Evolutionary conservation across 2,797 vertebrate species (phyloP).

Genomic region (Onychomys arenicola): DNA sequence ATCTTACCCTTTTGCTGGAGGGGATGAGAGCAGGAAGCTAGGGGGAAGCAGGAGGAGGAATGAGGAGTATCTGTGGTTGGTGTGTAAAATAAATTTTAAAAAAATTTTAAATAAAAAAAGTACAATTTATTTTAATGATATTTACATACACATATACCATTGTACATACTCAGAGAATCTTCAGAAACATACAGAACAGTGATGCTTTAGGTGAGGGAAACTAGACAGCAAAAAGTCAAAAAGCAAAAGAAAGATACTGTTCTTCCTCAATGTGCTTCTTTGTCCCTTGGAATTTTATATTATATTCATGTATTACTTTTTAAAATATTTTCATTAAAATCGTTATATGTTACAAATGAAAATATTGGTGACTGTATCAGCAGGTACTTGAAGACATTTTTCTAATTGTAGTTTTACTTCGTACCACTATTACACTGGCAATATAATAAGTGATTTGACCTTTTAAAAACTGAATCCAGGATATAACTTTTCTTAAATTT

Average conservation of each 20-base stretch:
- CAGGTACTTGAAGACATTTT: conserved; percentile 19
- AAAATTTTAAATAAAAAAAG: not conserved
- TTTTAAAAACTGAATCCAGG: conserved; percentile 11
- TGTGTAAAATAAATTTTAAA: no score
- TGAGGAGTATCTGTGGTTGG: no score
- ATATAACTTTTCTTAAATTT: conserved; percentile 21
- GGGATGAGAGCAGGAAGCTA: no score
- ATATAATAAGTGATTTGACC: conserved; percentile 1
- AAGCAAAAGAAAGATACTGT: not conserved
- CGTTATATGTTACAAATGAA: conserved; percentile 26
- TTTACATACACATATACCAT: not conserved
- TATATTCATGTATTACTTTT: not conserved
- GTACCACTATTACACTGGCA: not conserved
- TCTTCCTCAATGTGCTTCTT: not conserved
- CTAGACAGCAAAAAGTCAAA: not conserved
- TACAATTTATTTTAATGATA: conserved; percentile 51
- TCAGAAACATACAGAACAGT: conserved; percentile 18
- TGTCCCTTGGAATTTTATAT: conserved; percentile 45
- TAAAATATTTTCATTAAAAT: conserved; percentile 47
- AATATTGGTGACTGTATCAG: not conserved
- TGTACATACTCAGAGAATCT: not conserved
- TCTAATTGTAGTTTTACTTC: not conserved
- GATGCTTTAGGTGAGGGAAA: conserved; percentile 9
- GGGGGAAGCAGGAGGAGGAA: no score
- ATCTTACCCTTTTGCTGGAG: no score